Conservation (phyloP, 2,797 vertebrate species). For the Rachycentron canadum region DNA sequence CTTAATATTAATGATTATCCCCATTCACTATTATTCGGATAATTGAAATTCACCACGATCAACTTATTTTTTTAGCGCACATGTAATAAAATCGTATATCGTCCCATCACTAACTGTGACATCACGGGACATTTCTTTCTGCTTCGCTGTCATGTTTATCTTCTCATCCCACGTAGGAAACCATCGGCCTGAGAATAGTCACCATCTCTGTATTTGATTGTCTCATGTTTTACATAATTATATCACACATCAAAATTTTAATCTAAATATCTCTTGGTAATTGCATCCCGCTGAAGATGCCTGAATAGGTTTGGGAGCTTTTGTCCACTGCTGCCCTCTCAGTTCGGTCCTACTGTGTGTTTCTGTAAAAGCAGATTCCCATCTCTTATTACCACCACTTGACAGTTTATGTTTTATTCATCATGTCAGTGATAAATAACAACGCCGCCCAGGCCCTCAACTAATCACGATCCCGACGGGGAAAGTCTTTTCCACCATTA, state of each 20-base stretch:
- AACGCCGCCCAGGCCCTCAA: slow-evolving; percentile 35
- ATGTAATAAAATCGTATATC: too few species aligned
- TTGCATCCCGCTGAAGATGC: not conserved
- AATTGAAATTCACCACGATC: too few species aligned
- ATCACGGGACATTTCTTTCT: too few species aligned
- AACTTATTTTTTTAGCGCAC: too few species aligned
- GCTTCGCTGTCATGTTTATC: too few species aligned
- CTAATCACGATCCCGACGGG: slow-evolving; percentile 56
- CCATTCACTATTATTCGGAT: too few species aligned
- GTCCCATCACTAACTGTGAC: too few species aligned
- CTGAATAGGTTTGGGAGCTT: not conserved
- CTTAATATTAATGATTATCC: too few species aligned
- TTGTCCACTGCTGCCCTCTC: slow-evolving; percentile 1
- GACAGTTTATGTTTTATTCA: slow-evolving; percentile 71
- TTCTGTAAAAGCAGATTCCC: slow-evolving; percentile 17
- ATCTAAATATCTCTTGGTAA: not conserved
- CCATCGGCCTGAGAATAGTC: too few species aligned
- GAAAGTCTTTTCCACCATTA: slow-evolving; percentile 55
- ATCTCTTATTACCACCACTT: slow-evolving; percentile 39
- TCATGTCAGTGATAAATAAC: slow-evolving; percentile 32
- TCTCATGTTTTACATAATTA: not conserved
- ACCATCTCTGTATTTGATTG: not conserved
- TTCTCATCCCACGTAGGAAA: too few species aligned
- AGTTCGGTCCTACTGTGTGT: slow-evolving; percentile 11
- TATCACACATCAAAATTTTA: not conserved